Evolutionary conservation across 2,888 invertebrate genomes (phyloP), one percentile per base, ranked within the genome.

Genomic region (Torymus texanus): DNA sequence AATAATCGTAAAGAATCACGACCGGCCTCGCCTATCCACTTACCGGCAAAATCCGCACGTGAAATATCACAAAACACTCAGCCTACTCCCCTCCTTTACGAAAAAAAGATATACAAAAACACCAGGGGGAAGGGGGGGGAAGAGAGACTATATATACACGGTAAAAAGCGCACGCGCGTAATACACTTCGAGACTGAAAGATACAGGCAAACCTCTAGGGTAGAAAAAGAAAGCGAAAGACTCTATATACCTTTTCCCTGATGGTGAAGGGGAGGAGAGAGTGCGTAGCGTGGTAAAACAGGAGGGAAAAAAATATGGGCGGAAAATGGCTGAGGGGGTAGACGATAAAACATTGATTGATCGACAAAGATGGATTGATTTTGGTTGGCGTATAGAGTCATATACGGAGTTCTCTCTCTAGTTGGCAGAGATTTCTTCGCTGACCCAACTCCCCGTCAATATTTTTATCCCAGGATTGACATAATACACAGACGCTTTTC

Each of bases 351-450:
- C 78, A 73, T 73, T 76, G 81, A 81, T 79, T 75, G 78, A 81
- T 81, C 81, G 81, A 78, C 78, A 59, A 59, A 73, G 78, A 81
- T 68, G 59, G 65, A 81, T 81, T 76, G 78, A 76, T 81, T 68
- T 68, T 18, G 55, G 21, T 24, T 14, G 50, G 24, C 14, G 16
- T 14, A 18, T 12, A 29, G 61, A n/a, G 29, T 16, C 51, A 18
- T 24, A 51, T 2, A 5, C 41, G 11, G 24, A 41, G 41, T 8
- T 55, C 41, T 16, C 50, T 41, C n/a, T 16, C 16, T 11, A 51
- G 21, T 41, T 8, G 41, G 5, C 8, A 8, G 41, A 8, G 41
- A 5, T 41, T 41, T 41, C 41, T 29, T 59, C 55, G 41, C 62
- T 51, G 65, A 53, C 58, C 59, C 24, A 63, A 63, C 76, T 63